These are phyloP conservation scores for Xestia rhomboidea DNA, from an alignment of 2,888 invertebrate genomes.

Conservation along the genomic window DNA sequence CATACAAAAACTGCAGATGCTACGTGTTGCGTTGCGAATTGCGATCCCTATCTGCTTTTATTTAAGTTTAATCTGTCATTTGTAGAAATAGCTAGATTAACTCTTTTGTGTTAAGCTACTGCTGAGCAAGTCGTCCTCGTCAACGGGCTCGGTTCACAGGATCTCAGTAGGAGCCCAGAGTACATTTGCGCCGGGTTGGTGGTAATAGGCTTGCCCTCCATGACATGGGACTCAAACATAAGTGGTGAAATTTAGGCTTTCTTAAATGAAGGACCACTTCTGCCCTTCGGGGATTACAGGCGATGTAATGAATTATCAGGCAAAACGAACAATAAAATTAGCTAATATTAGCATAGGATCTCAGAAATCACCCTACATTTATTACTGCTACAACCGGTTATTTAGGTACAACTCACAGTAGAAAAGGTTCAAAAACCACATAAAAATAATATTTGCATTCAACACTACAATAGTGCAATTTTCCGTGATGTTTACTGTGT, in stretches of 20 bases:
- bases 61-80: background rate
- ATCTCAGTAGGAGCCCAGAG: background rate
- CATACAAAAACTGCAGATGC: background rate
- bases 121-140: background rate
- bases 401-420: background rate
- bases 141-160: background rate
- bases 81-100: background rate
- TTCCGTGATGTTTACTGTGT: slow-evolving; percentile 33
- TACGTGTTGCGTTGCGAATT: background rate
- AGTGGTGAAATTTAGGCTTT: background rate
- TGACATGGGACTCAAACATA: background rate
- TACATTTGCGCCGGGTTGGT: background rate
- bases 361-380: background rate
- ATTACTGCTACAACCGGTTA: background rate
- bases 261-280: background rate
- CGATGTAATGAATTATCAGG: background rate
- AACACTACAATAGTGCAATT: slow-evolving; percentile 28
- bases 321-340: background rate
- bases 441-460: slow-evolving; percentile 14
- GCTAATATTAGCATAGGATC: background rate
- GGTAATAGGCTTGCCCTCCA: background rate
- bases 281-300: background rate
- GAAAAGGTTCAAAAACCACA: slow-evolving; percentile 13
- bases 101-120: background rate
- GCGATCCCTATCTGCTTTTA: background rate